Evolutionary conservation across 2,888 invertebrate genomes (phyloP), one percentile per base, ranked within the genome.

Genomic region (Pterostichus madidus): DNA sequence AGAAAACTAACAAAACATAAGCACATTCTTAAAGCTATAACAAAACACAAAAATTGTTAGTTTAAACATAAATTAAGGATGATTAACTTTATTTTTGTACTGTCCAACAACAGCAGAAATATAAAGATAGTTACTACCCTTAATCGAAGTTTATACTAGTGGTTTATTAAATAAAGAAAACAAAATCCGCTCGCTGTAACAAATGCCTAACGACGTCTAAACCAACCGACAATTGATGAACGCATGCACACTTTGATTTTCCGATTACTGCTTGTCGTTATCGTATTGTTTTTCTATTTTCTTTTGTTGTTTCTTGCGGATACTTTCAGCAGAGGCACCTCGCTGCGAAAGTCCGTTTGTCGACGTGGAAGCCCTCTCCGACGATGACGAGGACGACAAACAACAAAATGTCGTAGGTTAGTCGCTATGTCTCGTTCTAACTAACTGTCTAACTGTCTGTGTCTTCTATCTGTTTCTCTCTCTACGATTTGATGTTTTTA

Each of bases 311-410:
- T 84, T 84, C 81, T 80, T 84, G 83, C 83, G 64, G 68, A 79
- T 52, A 15, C 77, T 83, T 83, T 78, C 82, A 76, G 81, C 84
- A 82, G 81, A 84, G 83, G 84, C 84, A 83, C 13, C 90, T 89
- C 91, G 91, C 88, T 92, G 91, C 88, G 90, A 90, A 89, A 93
- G 93, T 90, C 93, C 94, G 88, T 92, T 93, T 90, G 93, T 93
- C 88, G 93, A 93, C 90, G 93, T 93, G 89, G 93, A 93, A 90
- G 92, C 92, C 87, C 92, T 93, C 86, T 93, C 93, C 85, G 93
- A 93, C 88, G 91, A 92, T 87, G 91, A 92, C 17, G 91, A 92
- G 87, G 89, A 90, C 86, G 91, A 91, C 88, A 88, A 88, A 87
- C 87, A 87, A 87, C 84, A 85, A 82, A 89, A 89, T 87, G 88